Evolutionary conservation across 2,113 vertebrate genomes (phyloP).

Genomic region (Hippolais icterina): DNA sequence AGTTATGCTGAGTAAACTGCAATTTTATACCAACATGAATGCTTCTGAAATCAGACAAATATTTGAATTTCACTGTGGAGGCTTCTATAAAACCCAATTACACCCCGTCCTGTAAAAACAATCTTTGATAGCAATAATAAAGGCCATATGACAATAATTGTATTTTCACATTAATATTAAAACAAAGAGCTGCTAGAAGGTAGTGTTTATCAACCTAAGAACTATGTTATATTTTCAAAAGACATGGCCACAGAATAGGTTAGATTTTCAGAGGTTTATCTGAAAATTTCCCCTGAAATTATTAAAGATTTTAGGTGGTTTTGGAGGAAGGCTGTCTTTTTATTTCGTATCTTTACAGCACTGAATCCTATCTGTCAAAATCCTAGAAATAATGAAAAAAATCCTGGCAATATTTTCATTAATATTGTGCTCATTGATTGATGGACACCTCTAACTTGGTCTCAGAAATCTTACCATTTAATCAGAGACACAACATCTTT

Average conservation of each 20-base stretch:
- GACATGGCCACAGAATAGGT: neutral
- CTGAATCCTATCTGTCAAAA: neutral
- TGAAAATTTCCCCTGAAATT: neutral
- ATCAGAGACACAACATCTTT: neutral
- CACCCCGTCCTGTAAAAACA: slow-evolving; percentile 18
- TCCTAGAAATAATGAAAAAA: neutral
- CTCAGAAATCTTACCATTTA: neutral
- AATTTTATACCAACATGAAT: neutral
- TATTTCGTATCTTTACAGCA: neutral
- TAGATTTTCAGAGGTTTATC: neutral
- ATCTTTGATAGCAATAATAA: slow-evolving; percentile 52
- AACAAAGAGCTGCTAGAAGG: neutral
- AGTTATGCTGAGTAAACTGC: neutral
- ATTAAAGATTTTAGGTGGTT: neutral
- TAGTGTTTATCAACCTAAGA: neutral
- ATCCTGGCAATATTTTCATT: neutral
- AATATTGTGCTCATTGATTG: neutral
- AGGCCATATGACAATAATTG: slow-evolving; percentile 12
- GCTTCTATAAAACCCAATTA: slow-evolving; percentile 35
- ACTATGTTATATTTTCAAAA: neutral
- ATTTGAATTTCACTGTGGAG: slow-evolving; percentile 27
- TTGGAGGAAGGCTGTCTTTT: neutral
- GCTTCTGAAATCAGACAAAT: slow-evolving; percentile 36
- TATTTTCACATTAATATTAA: slow-evolving; percentile 30
- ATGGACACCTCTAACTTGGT: neutral